Base-by-base conservation (phyloP, 2,113 vertebrate genomes). In the Vidua macroura region DNA sequence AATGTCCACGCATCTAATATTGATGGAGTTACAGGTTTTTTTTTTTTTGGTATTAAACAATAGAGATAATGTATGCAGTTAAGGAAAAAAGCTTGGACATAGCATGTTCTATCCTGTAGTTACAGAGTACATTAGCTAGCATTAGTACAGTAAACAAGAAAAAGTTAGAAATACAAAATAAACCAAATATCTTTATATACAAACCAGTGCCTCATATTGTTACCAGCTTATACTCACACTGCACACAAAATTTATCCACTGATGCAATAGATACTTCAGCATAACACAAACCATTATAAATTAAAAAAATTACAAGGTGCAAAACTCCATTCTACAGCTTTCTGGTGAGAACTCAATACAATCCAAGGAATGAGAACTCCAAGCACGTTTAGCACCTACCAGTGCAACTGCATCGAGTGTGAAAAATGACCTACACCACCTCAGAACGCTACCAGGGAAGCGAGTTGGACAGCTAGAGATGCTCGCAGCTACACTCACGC, bases 1-100 rank as follows among this genome's bases (percentile, higher is more conserved):
- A 98, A 98, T 97, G 97, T 98, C 98, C 98, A 99, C 99, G 98
- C 98, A 94, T 96, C 98, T 98, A 98, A 98, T 98, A 98, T 97
- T 97, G 97, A 98, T 98, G 98, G 98, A 98, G 98, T 98, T 98
- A 99, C 96, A 98, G 98, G 98, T 88, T 69, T 95, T 73, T 92
- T 98, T 98, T 73, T 82, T 93, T 97, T 93, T 97, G 98, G 98
- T 98, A 98, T 98, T 98, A 98, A 98, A 99, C 97, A 97, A 97
- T 97, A 97, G 95, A 98, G 98, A 98, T 98, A 98, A 98, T 98
- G 98, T 98, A 97, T 92, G 98, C 98, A 91, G 97, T 98, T 88
- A 96, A 96, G 96, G 97, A 97, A 94, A 95, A 96, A 97, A 97
- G 96, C 97, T 93, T 85, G 83, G 97, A 97, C 97, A 96, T 95